Base-by-base conservation (phyloP, 2,888 invertebrate species). In the Hypsopygia costalis region DNA sequence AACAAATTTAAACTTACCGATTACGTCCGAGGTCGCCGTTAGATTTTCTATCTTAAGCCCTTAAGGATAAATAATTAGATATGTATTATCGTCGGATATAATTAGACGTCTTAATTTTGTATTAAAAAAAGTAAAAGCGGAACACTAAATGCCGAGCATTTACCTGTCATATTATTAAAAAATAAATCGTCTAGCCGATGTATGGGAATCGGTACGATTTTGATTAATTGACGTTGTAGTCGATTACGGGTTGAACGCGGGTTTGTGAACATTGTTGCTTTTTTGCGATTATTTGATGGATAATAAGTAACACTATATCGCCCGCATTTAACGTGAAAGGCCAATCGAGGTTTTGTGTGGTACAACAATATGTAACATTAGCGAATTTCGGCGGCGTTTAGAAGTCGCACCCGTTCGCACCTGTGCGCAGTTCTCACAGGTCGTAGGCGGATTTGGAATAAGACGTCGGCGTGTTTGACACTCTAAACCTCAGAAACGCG, bases 91-190 rank as follows among this genome's bases (percentile, higher is more conserved):
- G 12, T 16, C 5, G 12, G 31, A 9, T 7, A 8, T 35, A 37
- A 37, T 36, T 25, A 46, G 29, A 34, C 21, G 35, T 40, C 34
- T 35, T 41, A 31, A 44, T 29, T 44, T 51, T 39, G 47, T 44
- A 40, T 37, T 39, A 43, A 70, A 62, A 73, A 73, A 67, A 67
- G 67, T 65, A 67, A 77, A 73, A 68, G 63, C 55, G 55, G 68
- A 69, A 70, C 76, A 81, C 79, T 83, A 86, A 87, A 86, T 81
- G 83, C 87, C 83, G 78, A 69, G 80, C 82, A 81, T 83, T 85
- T 79, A 78, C 72, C 83, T 85, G 86, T 85, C 86, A 85, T 75
- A 86, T 85, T 85, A 83, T 76, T 80, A 83, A 83, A 78, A 78
- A 80, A 81, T 76, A 78, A 75, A 76, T 69, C 72, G 69, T 70